phyloP scores from a whole-genome alignment of 2,113 vertebrate species.

The Jaculus jaculus region DNA sequence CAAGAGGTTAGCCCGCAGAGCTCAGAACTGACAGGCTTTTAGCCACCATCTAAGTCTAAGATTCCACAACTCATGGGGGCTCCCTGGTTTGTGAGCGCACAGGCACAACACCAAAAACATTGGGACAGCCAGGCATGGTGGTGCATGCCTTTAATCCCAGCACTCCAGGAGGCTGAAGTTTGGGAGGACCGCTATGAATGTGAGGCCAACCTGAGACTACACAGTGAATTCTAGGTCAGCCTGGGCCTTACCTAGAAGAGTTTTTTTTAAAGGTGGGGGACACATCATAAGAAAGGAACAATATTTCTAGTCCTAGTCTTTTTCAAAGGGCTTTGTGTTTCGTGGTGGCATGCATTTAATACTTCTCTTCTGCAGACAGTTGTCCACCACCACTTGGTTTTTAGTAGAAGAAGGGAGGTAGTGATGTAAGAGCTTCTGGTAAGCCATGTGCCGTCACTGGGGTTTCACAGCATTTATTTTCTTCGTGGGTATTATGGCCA shows the following conservation, averaged over 20 bases:
- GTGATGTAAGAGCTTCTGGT: background rate
- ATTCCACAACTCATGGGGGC: background rate
- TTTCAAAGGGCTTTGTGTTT: background rate
- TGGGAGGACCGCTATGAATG: no score
- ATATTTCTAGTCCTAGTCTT: background rate
- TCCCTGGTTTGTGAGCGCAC: background rate
- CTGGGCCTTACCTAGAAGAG: no score
- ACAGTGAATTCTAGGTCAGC: no score
- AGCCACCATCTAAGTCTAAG: background rate
- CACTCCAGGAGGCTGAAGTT: no score
- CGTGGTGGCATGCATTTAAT: background rate
- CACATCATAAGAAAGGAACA: background rate
- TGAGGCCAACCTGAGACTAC: no score
- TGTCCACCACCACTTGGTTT: background rate
- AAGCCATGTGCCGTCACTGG: background rate
- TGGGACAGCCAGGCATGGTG: no score
- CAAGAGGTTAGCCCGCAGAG: background rate
- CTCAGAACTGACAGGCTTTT: background rate
- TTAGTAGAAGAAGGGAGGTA: background rate
- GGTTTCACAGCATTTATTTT: background rate
- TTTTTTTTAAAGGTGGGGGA: no score
- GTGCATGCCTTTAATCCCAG: no score
- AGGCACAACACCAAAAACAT: background rate
- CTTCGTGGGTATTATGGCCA: accelerated
- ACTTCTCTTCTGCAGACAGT: background rate